phyloP scores from a whole-genome alignment of 1,140 invertebrate species.

The Diprion similis region DNA sequence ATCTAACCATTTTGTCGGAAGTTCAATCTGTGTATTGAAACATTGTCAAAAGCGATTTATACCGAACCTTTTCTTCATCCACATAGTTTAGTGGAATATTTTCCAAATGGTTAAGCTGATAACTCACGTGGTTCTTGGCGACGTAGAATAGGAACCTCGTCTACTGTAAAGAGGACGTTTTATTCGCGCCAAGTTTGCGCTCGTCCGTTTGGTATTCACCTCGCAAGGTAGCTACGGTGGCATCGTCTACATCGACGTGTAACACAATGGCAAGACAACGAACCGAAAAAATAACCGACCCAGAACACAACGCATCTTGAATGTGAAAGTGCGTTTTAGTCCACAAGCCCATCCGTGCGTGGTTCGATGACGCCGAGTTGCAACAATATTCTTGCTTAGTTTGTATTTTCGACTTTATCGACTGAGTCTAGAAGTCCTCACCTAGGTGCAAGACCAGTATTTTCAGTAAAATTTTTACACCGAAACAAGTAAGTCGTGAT shows the following conservation, averaged over 20 bases:
- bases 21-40: no score
- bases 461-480: not conserved
- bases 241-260: slow-evolving; percentile 42
- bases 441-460: not conserved
- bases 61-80: no score
- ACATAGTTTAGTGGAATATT: no score
- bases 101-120: no score
- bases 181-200: slow-evolving; percentile 12
- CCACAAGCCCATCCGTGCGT: slow-evolving; percentile 42
- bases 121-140: not conserved
- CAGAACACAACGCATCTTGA: slow-evolving; percentile 48
- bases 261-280: slow-evolving; percentile 56
- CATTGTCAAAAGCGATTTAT: no score
- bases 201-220: slow-evolving; percentile 45
- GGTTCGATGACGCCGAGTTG: slow-evolving; percentile 11
- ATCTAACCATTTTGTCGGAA: no score
- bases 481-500: not conserved
- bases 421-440: slow-evolving; percentile 22
- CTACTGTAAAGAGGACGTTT: not conserved
- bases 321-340: slow-evolving; percentile 38
- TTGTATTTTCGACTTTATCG: not conserved
- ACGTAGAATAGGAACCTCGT: not conserved
- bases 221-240: slow-evolving; percentile 32
- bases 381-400: slow-evolving; percentile 16
- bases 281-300: slow-evolving; percentile 56